Base-by-base conservation (phyloP, 2,888 invertebrate genomes). In the Linnaemya tessellans region DNA sequence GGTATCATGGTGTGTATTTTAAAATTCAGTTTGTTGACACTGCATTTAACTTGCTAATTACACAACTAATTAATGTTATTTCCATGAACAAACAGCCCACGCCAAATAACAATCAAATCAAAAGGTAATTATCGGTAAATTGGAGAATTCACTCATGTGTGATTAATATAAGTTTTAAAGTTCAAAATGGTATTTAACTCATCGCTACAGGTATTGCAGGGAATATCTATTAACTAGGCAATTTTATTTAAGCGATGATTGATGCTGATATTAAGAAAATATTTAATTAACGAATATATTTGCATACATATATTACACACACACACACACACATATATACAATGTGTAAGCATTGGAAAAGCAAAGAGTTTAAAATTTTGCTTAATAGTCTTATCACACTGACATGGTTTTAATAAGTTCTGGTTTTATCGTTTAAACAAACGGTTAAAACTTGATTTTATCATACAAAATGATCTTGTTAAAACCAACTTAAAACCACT, bases 51-150 rank as follows among this genome's bases (percentile, higher is more conserved):
- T 65, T 81, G 74, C 74, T 85, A 85, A 85, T 85, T 85, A 82
- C 74, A 58, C 58, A 82, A 85, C 82, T 85, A 85, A 85, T 85
- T 82, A 85, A 82, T 75, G 70, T 82, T 79, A 75, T 82, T 79
- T 82, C 74, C 77, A 70, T 79, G 51, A 68, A 68, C 41, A 74
- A 68, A 68, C 49, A 74, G 58, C 51, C 64, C 60, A 56, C 49
- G 60, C 43, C 70, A 79, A 43, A 38, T 30, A 30, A 58, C 73
- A 74, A 73, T 64, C 74, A 70, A 77, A 85, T 85, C 70, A 79
- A 82, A 85, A 79, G 84, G 85, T 85, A 85, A 85, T 85, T 85
- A 85, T 79, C 74, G 70, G 74, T 64, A 81, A 81, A 85, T 81
- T 79, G 71, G 58, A 49, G 46, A 85, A 82, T 77, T 77, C 71